phyloP scores from a whole-genome alignment of 1,140 invertebrate species.

The Archivesica marissinica region DNA sequence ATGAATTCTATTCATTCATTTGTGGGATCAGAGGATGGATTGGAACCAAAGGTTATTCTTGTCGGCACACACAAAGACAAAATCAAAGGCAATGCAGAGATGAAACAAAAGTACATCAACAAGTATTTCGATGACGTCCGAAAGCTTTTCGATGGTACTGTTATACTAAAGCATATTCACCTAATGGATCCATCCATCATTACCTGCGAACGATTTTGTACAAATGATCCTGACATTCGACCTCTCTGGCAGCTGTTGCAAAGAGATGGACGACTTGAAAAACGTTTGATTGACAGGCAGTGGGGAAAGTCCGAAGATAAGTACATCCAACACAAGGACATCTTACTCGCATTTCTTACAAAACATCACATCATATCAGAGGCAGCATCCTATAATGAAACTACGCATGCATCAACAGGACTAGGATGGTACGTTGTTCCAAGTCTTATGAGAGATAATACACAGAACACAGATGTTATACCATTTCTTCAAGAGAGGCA shows the following conservation, averaged over 20 bases:
- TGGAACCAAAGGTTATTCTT: neutral
- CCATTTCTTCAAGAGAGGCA: neutral
- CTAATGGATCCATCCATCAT: neutral
- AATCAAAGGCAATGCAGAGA: neutral
- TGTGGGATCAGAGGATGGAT: neutral
- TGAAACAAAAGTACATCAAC: neutral
- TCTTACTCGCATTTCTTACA: conserved; percentile 38
- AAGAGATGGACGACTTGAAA: conserved; percentile 8
- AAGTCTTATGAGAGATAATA: neutral
- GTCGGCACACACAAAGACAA: conserved; percentile 31
- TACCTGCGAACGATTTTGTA: conserved; percentile 29
- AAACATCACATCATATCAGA: conserved; percentile 46
- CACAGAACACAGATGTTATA: neutral
- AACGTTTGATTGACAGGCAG: conserved; percentile 11
- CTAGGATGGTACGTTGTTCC: conserved; percentile 7
- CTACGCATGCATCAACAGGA: neutral
- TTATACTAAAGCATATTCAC: neutral
- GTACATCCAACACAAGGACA: conserved; percentile 18
- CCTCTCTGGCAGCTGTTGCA: conserved; percentile 1
- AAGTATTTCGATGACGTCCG: neutral
- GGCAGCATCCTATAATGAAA: neutral
- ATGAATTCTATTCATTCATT: conserved; percentile 27
- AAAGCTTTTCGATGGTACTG: neutral
- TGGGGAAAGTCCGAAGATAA: conserved; percentile 10
- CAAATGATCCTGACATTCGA: neutral